Evolutionary conservation across 2,888 invertebrate species (phyloP).

Genomic region (Trichogramma dendrolimi): DNA sequence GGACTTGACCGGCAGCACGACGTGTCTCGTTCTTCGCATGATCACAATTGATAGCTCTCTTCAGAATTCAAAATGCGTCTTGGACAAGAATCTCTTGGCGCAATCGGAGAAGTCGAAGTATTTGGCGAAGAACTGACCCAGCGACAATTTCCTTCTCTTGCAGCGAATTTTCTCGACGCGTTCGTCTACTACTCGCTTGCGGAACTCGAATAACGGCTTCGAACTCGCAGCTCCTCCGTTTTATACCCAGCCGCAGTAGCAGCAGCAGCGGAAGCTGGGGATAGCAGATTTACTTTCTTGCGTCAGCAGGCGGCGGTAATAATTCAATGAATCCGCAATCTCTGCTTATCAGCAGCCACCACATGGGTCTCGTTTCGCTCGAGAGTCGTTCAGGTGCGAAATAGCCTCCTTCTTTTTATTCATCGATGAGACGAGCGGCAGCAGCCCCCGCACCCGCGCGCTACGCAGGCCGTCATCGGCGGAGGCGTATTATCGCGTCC

Average conservation of each 20-base stretch:
- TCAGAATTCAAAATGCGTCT: constrained; percentile 6
- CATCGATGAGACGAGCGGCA: too few relatives aligned
- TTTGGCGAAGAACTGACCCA: not conserved
- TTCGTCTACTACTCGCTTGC: constrained; percentile 16
- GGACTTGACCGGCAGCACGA: constrained; percentile 45
- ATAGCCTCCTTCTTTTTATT: constrained; percentile 20
- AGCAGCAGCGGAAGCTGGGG: not conserved
- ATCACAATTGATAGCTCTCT: constrained; percentile 4
- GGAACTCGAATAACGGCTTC: constrained; percentile 17
- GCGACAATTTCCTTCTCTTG: not conserved
- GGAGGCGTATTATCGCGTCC: too few relatives aligned
- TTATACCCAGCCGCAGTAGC: constrained; percentile 35
- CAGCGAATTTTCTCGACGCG: not conserved
- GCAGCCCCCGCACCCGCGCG: too few relatives aligned
- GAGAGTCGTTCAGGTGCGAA: constrained; percentile 31
- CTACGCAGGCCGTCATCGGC: too few relatives aligned
- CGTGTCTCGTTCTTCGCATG: constrained; percentile 45
- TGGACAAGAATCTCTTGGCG: constrained; percentile 8
- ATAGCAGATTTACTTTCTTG: too few relatives aligned
- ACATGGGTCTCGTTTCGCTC: constrained; percentile 43
- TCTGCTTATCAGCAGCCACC: constrained; percentile 47
- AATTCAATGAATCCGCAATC: constrained; percentile 48
- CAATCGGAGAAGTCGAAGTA: constrained; percentile 12
- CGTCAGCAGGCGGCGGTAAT: constrained; percentile 21
- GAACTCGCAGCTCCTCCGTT: constrained; percentile 31